Evolutionary conservation across 2,113 vertebrate genomes (phyloP).

Genomic region (Cricetomys ansorgei): DNA sequence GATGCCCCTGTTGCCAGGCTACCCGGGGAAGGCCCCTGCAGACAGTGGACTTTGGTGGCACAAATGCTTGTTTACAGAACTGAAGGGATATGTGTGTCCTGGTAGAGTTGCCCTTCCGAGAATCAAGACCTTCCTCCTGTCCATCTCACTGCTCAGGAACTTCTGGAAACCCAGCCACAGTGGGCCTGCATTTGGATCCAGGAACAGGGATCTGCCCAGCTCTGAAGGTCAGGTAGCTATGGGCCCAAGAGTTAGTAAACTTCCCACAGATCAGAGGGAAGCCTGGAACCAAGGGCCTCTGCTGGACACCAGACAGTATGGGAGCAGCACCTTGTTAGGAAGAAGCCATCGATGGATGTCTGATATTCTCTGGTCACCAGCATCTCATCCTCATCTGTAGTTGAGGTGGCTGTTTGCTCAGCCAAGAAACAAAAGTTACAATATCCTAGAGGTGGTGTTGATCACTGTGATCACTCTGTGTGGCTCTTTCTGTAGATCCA

Average conservation of each 20-base stretch:
- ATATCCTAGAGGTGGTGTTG: rapidly evolving
- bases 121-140: not conserved
- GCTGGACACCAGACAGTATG: rapidly evolving
- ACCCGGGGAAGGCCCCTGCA: not conserved
- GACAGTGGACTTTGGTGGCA: not conserved
- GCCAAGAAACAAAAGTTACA: no score
- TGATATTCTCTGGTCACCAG: rapidly evolving
- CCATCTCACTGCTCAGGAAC: not conserved
- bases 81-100: not conserved
- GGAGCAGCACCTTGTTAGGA: no score
- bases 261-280: not conserved
- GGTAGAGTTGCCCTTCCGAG: not conserved
- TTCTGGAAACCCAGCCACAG: not conserved
- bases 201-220: not conserved
- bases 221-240: not conserved
- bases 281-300: rapidly evolving
- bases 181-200: rapidly evolving
- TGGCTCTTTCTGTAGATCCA: not conserved
- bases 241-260: rapidly evolving
- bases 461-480: not conserved
- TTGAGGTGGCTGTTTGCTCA: not conserved
- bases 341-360: not conserved
- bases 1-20: not conserved
- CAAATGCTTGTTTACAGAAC: not conserved
- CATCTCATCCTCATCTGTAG: not conserved